Evolutionary conservation across 1,140 invertebrate species (phyloP).

Genomic region (Caerostris darwini): DNA sequence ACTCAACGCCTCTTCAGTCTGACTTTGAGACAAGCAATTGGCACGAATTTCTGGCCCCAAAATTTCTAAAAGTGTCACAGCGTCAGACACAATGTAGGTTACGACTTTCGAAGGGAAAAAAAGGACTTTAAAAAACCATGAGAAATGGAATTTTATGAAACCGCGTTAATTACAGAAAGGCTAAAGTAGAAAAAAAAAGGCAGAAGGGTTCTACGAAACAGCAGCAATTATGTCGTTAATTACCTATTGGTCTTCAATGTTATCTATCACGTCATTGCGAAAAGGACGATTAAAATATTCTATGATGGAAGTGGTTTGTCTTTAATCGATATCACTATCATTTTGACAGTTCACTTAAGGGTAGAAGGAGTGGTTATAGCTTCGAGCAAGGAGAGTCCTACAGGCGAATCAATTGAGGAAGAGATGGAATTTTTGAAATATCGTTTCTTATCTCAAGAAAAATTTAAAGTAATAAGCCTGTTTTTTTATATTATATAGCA

Average conservation of each 20-base stretch:
- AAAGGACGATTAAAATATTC: slow-evolving; percentile 37
- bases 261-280: slow-evolving; percentile 67
- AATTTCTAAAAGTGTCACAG: slow-evolving; percentile 69
- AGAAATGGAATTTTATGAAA: slow-evolving; percentile 37
- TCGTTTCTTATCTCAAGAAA: background rate
- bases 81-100: slow-evolving; percentile 71
- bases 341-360: slow-evolving; percentile 65
- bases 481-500: background rate
- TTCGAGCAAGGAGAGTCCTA: slow-evolving; percentile 20
- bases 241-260: slow-evolving; percentile 35
- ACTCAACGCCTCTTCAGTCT: slow-evolving; percentile 73
- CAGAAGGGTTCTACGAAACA: slow-evolving; percentile 50
- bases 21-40: slow-evolving; percentile 71
- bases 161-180: slow-evolving; percentile 48
- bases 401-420: slow-evolving; percentile 33
- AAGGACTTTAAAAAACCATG: slow-evolving; percentile 25
- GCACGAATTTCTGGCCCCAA: slow-evolving; percentile 72
- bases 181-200: background rate
- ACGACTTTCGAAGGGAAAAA: slow-evolving; percentile 51
- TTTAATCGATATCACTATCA: slow-evolving; percentile 54
- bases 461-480: background rate
- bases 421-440: slow-evolving; percentile 14
- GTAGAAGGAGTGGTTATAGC: slow-evolving; percentile 48
- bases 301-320: slow-evolving; percentile 52
- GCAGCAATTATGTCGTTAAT: slow-evolving; percentile 69